Evolutionary conservation across 2,888 invertebrate genomes (phyloP).

Genomic region (Tricholauxania praeusta): DNA sequence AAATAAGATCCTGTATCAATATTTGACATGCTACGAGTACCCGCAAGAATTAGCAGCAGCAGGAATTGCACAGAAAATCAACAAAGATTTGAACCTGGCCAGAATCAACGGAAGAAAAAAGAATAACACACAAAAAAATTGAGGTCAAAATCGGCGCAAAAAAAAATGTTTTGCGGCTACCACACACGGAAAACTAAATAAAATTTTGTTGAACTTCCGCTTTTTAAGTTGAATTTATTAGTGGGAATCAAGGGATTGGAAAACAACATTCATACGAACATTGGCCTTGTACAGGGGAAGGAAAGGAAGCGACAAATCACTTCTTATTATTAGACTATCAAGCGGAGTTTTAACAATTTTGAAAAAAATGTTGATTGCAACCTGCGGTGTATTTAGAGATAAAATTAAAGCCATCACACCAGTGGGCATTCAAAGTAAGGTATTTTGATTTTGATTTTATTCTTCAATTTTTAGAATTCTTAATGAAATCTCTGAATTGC

Average conservation of each 20-base stretch:
- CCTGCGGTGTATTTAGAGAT: too few relatives aligned
- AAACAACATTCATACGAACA: neutral
- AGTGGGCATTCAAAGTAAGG: too few relatives aligned
- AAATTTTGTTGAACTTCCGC: slow-evolving; percentile 20
- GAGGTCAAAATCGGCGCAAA: slow-evolving; percentile 2
- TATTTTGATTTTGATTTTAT: too few relatives aligned
- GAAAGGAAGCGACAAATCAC: too few relatives aligned
- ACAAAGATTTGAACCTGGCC: neutral
- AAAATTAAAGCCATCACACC: too few relatives aligned
- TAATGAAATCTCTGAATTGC: too few relatives aligned
- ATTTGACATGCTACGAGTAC: slow-evolving; percentile 29
- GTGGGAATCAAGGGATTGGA: neutral
- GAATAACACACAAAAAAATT: neutral
- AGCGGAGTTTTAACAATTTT: too few relatives aligned
- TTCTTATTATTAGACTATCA: too few relatives aligned
- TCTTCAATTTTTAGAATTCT: too few relatives aligned
- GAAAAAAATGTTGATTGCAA: too few relatives aligned
- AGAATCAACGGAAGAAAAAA: neutral
- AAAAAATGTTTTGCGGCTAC: slow-evolving; percentile 6
- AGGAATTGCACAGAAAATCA: slow-evolving; percentile 14
- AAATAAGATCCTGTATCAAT: slow-evolving; percentile 39
- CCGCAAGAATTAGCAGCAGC: neutral
- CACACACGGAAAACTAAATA: slow-evolving; percentile 12
- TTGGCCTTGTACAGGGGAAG: too few relatives aligned
- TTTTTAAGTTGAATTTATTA: neutral